Percentiles rank a stretch among this genome's conserved stretches.
phyloP scores from a whole-genome alignment of 2,113 vertebrate species.

The Limnothrissa miodon region DNA sequence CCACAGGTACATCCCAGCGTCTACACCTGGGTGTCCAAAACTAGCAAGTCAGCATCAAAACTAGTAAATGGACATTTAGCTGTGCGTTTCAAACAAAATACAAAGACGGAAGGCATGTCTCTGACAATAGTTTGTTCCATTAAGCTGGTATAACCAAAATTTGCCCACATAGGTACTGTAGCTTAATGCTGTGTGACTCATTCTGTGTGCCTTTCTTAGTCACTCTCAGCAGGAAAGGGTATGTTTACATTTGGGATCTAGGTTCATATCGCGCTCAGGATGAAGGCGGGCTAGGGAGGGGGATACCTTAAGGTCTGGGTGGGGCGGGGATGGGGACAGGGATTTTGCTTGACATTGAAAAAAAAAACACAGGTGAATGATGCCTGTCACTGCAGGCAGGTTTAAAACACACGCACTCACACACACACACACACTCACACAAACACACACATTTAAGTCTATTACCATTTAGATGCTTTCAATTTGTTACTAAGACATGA shows the following conservation, averaged over 20 bases:
- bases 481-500: conserved; percentile 52
- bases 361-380: conserved; percentile 28
- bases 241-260: conserved; percentile 68
- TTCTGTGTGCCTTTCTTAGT: conserved; percentile 80
- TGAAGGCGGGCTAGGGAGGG: conserved; percentile 19
- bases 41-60: background rate
- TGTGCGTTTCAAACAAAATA: conserved; percentile 26
- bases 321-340: background rate
- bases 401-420: no score
- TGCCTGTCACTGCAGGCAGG: conserved; percentile 49
- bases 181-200: conserved; percentile 67
- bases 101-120: conserved; percentile 45
- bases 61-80: background rate
- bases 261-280: conserved; percentile 59
- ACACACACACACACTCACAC: background rate
- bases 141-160: conserved; percentile 74
- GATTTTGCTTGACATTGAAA: conserved; percentile 29
- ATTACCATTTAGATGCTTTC: conserved; percentile 38
- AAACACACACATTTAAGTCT: background rate
- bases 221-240: conserved; percentile 64
- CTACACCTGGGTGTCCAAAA: background rate
- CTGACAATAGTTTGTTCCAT: conserved; percentile 56
- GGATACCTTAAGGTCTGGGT: conserved; percentile 23
- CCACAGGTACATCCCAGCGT: background rate
- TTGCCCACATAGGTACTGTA: conserved; percentile 48